Evolutionary conservation across 2,888 invertebrate species (phyloP), one percentile per base, ranked within the genome.

Genomic region (Melitaea athalia): DNA sequence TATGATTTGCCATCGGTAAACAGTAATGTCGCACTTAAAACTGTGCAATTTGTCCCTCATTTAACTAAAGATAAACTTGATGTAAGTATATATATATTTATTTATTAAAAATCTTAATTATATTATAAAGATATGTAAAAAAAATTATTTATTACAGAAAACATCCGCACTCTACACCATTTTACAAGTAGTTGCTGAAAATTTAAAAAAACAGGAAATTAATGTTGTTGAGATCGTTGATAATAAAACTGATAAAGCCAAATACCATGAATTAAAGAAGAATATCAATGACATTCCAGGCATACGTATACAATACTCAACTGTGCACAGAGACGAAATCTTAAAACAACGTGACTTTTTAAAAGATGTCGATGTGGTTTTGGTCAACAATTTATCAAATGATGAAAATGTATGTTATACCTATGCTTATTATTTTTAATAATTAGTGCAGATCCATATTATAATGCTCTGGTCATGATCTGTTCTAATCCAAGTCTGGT

Each of bases 181-280:
- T 59, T 43, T 81, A 31, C 84, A 84, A 81, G 78, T 81, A 12
- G 75, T 81, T 10, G 74, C 76, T 45, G 82, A 83, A 72, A 83
- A 82, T 69, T 59, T 79, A 4, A 78, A 76, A 49, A 80, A 77
- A 66, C 69, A 73, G 1, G 42, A 64, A 0, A 72, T 81, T 5
- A 78, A 77, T 45, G 70, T 82, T 3, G 38, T 78, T 0, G 78
- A 82, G 67, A 63, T 81, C 17, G 17, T 65, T 33, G 74, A 75
- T 42, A 63, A 72, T 6, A 64, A 71, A 12, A 68, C 65, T 7
- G n/a, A 43, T 15, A 6, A 24, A 3, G 69, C 69, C 38, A 8
- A 38, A 5, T 38, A 38, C 5, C 0, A 38, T 0, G 50, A 76
- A 17, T 75, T 75, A 3, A 60, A 67, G 38, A 69, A 73, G 15